Evolutionary conservation across 2,113 vertebrate species (phyloP), one percentile per base, ranked within the genome.

Genomic region (Malurus elegans): DNA sequence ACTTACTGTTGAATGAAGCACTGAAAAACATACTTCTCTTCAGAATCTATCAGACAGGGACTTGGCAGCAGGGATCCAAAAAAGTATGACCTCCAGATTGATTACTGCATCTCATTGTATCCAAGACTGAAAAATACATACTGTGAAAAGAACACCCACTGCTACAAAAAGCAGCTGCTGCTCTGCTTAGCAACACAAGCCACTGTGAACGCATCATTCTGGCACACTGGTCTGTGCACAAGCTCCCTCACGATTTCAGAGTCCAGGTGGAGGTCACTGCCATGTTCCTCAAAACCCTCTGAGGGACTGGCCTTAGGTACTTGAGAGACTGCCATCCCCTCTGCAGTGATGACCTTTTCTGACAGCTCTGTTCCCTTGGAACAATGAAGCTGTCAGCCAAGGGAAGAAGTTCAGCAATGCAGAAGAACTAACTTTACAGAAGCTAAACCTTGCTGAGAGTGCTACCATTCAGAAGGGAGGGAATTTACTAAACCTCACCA

Each of bases 361-460:
- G 93, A 92, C 90, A 93, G 92, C 79, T 92, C 9, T 45, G 79
- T 10, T 94, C 88, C 79, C 48, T 79, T 78, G 85, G 67, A 95
- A 83, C 85, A 80, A 92, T 34, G 51, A 88, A 96, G 45, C 75
- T 94, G 90, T 90, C 94, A 95, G 88, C 79, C 47, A 51, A 67
- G 81, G 62, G 58, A 88, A 79, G 78, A 73, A 66, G 67, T 42
- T 90, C 71, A 86, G 82, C 64, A 90, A 54, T n/a, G 64, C 75
- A 80, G 47, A 91, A 88, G 93, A 76, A 36, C 51, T 90, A 67
- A 79, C 62, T 73, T 61, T 58, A 73, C 31, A 93, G 82, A 86
- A 80, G 47, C 56, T 64, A 58, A 83, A 78, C 54, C 74, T 90
- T 51, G 1, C 12, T 18, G 34, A 93, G 32, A 75, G 13, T 29